Evolutionary conservation across 2,113 vertebrate genomes (phyloP), one percentile per base, ranked within the genome.

Genomic region (Cheirogaleus medius): DNA sequence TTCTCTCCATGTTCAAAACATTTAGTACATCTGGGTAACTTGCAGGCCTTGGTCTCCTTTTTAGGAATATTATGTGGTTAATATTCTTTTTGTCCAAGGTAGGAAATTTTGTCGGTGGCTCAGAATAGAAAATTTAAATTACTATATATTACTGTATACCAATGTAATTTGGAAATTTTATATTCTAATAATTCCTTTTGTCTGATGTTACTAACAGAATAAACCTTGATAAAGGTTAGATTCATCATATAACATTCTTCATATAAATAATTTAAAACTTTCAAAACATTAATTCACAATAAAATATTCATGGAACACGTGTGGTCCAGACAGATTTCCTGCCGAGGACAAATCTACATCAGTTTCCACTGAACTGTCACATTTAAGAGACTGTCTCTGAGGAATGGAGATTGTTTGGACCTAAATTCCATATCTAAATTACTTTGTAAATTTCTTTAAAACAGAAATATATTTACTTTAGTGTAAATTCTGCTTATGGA

Each of bases 321-420:
- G 96, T 96, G 90, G 96, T 95, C 97, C 96, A 80, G 88, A 97
- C 89, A 95, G 96, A 91, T 96, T 97, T 98, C 85, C 0, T 73
- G 87, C 84, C 90, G 64, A 96, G 80, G 85, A 91, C 94, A 95
- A 96, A 97, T 97, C 90, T 86, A 88, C 83, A 85, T 97, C 97
- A 97, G 96, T 93, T 96, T 93, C 60, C 95, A 73, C 49, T 78
- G 84, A 97, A 78, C 69, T 21, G 0, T 17, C 63, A 0, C 49
- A 66, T 95, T 96, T 44, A 91, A 83, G 95, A 92, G 68, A 92
- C 76, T 63, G 84, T 78, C 47, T 73, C 97, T 42, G 86, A 52
- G 97, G 63, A 56, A 85, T 39, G 15, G 80, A 73, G 63, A 78
- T 44, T 78, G 56, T 3, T 23, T 93, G 54, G 42, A 34, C 63